Evolutionary conservation across 35 echinoderm and acorn worm species (phyloP).

Genomic region (Lytechinus pictus): DNA sequence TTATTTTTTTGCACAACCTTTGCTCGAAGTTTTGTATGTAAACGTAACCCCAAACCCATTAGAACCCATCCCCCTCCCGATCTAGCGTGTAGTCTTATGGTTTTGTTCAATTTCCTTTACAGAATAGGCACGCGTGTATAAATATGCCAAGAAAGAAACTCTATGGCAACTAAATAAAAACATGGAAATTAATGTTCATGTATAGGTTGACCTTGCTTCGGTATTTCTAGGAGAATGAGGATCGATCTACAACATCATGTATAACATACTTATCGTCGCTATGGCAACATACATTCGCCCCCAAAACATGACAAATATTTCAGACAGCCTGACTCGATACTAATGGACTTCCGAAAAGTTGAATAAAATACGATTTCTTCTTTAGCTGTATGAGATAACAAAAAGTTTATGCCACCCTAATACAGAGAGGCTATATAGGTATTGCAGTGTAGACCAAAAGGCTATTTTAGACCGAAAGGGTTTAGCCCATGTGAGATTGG

Average conservation of each 20-base stretch:
- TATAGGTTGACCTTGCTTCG: not conserved
- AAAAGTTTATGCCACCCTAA: not conserved
- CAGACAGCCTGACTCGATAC: not conserved
- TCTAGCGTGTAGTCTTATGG: no score
- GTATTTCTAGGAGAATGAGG: not conserved
- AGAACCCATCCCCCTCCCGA: no score
- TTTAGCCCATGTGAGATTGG: no score
- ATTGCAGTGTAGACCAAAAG: no score
- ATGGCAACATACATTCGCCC: not conserved
- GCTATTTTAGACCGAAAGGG: no score
- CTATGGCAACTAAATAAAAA: not conserved
- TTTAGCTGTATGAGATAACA: not conserved
- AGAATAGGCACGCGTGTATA: not conserved
- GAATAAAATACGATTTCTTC: not conserved
- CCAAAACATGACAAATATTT: not conserved
- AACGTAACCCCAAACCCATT: no score
- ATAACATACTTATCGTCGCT: not conserved
- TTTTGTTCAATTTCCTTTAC: not conserved
- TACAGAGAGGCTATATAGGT: no score
- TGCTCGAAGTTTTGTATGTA: no score
- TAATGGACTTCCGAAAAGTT: not conserved
- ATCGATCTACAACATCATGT: not conserved
- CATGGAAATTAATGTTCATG: not conserved
- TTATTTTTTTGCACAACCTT: no score
- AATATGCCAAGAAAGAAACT: not conserved